phyloP scores from a whole-genome alignment of 2,888 invertebrate genomes.

The Achlya flavicornis region DNA sequence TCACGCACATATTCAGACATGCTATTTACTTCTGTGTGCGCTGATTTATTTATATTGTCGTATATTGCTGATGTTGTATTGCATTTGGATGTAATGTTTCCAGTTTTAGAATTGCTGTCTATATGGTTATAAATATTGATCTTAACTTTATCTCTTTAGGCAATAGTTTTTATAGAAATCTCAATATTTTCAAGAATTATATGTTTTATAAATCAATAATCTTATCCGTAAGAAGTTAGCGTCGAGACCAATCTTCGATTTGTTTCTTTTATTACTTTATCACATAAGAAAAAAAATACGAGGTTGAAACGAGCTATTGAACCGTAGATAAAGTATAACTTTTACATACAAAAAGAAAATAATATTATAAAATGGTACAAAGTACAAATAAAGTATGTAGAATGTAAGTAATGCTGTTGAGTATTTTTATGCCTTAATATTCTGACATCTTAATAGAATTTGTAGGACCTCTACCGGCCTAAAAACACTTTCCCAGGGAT shows the following conservation, averaged over 20 bases:
- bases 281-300: too few relatives aligned
- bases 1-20: constrained; percentile 10
- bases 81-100: constrained; percentile 36
- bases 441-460: neutral
- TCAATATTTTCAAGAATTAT: neutral
- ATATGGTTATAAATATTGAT: neutral
- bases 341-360: too few relatives aligned
- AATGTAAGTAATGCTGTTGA: too few relatives aligned
- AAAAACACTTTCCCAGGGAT: neutral
- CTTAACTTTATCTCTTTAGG: neutral
- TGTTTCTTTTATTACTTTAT: too few relatives aligned
- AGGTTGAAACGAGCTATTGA: neutral
- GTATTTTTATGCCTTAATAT: too few relatives aligned
- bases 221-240: neutral
- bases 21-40: constrained; percentile 23
- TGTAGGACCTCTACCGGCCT: neutral
- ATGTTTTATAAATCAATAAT: neutral
- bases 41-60: constrained; percentile 38
- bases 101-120: neutral
- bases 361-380: too few relatives aligned
- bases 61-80: constrained; percentile 49
- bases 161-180: neutral
- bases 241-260: too few relatives aligned
- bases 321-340: too few relatives aligned
- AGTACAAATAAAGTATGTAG: too few relatives aligned